phyloP scores from a whole-genome alignment of 2,888 invertebrate genomes.

The Rugalucina vietnamica region DNA sequence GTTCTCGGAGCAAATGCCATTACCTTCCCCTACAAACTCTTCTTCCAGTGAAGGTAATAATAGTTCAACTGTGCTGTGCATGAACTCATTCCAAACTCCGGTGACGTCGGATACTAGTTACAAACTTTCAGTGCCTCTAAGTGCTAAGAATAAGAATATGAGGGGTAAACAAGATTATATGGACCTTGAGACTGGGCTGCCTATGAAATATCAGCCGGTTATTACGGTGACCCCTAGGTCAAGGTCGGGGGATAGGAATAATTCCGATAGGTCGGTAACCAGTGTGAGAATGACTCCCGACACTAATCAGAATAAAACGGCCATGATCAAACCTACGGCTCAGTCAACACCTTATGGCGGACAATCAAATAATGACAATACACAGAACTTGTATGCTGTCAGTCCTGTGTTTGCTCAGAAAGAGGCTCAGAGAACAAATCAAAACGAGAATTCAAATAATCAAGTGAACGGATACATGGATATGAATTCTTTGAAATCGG shows the following conservation, averaged over 20 bases:
- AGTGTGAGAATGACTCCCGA: conserved; percentile 50
- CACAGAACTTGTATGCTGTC: conserved; percentile 60
- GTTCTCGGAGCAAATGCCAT: conserved; percentile 68
- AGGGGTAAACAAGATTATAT: conserved; percentile 14
- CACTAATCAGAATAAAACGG: conserved; percentile 17
- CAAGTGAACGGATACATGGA: conserved; percentile 65
- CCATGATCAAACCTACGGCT: conserved; percentile 42
- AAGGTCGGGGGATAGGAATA: conserved; percentile 53
- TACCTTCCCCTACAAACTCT: conserved; percentile 69
- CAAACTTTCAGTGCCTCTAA: conserved; percentile 63
- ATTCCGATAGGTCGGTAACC: conserved; percentile 31
- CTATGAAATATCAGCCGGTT: conserved; percentile 72
- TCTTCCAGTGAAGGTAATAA: conserved; percentile 65
- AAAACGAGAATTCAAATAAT: not conserved
- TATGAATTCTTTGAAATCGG: conserved; percentile 60
- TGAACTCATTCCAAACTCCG: conserved; percentile 41
- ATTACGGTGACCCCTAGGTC: conserved; percentile 72
- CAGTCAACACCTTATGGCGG: conserved; percentile 42
- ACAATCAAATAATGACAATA: not conserved
- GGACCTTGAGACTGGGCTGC: conserved; percentile 38
- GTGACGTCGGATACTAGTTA: conserved; percentile 55
- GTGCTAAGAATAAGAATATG: not conserved
- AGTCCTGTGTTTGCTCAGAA: conserved; percentile 59
- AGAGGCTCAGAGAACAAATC: conserved; percentile 43
- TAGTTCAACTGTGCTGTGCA: conserved; percentile 22